Evolutionary conservation across 2,113 vertebrate genomes (phyloP).

Genomic region (Empidonax traillii): DNA sequence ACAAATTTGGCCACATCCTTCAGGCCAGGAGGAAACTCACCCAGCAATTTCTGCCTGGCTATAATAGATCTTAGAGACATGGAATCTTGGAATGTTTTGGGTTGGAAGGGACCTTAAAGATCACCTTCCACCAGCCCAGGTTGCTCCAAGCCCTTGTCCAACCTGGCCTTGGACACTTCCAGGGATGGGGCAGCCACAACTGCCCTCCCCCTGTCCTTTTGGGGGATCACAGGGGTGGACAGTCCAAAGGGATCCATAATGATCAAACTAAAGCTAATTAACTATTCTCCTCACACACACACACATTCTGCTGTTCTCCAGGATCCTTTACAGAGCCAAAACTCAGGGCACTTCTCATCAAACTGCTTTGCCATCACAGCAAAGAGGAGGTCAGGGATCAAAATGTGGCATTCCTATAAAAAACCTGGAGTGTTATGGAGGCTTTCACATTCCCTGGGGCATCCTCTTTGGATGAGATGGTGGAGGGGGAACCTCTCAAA

Average conservation of each 20-base stretch:
- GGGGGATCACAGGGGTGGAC: accelerated
- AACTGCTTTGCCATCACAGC: not conserved
- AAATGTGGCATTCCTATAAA: accelerated
- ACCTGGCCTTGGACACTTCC: not conserved
- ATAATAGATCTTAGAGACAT: accelerated
- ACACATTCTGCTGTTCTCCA: not conserved
- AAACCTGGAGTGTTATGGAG: not conserved
- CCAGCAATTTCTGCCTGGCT: not conserved
- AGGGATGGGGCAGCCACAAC: not conserved
- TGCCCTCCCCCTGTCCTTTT: not conserved
- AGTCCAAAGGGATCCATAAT: not conserved
- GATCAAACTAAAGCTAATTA: not conserved
- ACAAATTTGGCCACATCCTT: not conserved
- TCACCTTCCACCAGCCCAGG: accelerated
- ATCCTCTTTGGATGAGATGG: not conserved
- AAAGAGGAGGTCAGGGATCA: not conserved
- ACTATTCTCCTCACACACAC: not conserved
- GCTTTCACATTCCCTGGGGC: not conserved
- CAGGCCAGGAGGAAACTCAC: not conserved
- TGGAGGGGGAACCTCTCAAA: not conserved
- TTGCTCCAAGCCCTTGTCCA: accelerated
- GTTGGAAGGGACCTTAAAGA: not conserved
- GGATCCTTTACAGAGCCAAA: not conserved
- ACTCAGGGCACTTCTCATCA: not conserved
- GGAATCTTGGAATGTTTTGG: not conserved